A percentile compares a stretch with the other conserved stretches of the same genome.
Evolutionary conservation across 2,797 vertebrate genomes (phyloP).

Genomic region (Oryzias dopingdopingensis): DNA sequence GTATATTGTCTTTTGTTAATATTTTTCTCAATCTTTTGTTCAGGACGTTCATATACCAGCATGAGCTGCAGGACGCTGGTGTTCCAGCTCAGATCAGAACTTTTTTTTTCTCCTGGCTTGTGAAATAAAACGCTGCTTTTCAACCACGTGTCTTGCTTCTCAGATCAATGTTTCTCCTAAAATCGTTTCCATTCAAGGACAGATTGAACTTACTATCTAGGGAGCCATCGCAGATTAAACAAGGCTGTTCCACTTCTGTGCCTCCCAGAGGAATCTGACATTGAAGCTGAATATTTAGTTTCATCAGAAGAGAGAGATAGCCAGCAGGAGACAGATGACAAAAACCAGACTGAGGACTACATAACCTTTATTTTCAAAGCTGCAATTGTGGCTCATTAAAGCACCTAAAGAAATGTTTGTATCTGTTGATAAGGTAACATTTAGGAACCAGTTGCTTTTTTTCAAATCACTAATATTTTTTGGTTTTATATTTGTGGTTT

Average conservation of each 20-base stretch:
- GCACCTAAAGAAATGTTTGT: background rate
- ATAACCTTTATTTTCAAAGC: background rate
- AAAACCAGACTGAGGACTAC: background rate
- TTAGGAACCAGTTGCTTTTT: slow-evolving; percentile 20
- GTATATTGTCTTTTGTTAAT: too few relatives aligned
- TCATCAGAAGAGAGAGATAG: slow-evolving; percentile 33
- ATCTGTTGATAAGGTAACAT: background rate
- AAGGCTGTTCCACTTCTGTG: slow-evolving; percentile 68
- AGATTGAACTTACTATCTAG: slow-evolving; percentile 40
- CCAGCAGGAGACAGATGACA: slow-evolving; percentile 1
- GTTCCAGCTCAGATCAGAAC: slow-evolving; percentile 1
- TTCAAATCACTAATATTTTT: too few relatives aligned
- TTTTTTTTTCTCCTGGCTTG: slow-evolving; percentile 29
- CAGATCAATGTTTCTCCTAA: slow-evolving; percentile 49
- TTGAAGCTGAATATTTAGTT: slow-evolving; percentile 38
- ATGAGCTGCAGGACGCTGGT: slow-evolving; percentile 13
- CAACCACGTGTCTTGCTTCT: slow-evolving; percentile 30
- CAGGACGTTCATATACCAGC: too few relatives aligned
- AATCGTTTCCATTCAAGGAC: slow-evolving; percentile 51
- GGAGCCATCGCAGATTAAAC: slow-evolving; percentile 52
- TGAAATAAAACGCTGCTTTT: slow-evolving; percentile 64
- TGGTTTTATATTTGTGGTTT: background rate
- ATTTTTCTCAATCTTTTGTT: too few relatives aligned
- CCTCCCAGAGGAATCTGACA: slow-evolving; percentile 46
- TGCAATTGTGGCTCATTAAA: background rate